phyloP scores from a whole-genome alignment of 2,888 invertebrate genomes.

The Exocentrus adspersus region DNA sequence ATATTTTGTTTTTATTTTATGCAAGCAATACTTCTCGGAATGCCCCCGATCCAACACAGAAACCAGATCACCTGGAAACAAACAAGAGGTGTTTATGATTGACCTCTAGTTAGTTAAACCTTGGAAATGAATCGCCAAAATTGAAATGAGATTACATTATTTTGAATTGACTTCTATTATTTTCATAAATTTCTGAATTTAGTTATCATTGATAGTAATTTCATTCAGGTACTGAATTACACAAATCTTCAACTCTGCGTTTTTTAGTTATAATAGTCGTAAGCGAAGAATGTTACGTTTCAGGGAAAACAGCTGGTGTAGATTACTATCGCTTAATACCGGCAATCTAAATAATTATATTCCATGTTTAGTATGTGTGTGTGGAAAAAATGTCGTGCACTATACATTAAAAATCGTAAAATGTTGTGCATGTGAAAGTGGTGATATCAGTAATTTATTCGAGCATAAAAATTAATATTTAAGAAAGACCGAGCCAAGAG shows the following conservation, averaged over 20 bases:
- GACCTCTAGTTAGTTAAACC: neutral
- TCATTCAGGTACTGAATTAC: neutral
- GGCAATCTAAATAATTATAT: neutral
- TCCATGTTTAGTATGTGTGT: neutral
- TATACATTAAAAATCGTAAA: neutral
- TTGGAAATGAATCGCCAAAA: no score
- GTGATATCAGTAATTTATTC: neutral
- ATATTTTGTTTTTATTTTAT: neutral
- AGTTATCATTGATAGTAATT: no score
- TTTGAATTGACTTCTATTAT: no score
- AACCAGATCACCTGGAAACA: neutral
- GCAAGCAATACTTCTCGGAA: neutral
- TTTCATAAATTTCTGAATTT: no score
- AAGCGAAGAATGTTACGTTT: neutral
- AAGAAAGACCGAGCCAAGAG: neutral
- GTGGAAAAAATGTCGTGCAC: neutral
- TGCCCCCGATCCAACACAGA: neutral
- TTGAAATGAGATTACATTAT: no score
- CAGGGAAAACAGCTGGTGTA: neutral
- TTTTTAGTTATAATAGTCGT: neutral
- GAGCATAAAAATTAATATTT: neutral
- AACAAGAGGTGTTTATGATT: neutral
- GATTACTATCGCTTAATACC: neutral
- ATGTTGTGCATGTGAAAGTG: neutral
- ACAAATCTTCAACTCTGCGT: neutral